phyloP scores from a whole-genome alignment of 2,888 invertebrate genomes.

The Drosophila putrida region DNA sequence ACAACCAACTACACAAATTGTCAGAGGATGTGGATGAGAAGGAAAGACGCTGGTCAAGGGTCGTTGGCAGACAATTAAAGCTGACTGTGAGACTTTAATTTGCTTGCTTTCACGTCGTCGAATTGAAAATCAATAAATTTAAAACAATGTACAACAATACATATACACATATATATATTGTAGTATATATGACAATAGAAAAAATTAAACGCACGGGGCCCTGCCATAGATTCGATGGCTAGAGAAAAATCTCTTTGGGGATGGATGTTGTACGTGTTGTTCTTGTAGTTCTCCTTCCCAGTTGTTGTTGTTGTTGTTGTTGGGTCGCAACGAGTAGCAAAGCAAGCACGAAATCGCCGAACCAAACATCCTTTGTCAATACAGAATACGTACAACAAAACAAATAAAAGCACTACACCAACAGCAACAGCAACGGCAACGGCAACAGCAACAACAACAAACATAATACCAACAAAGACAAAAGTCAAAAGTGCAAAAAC shows the following conservation, averaged over 20 bases:
- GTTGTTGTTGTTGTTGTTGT: constrained; percentile 31
- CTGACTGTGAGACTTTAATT: constrained; percentile 51
- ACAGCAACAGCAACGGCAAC: constrained; percentile 42
- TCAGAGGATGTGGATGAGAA: constrained; percentile 1
- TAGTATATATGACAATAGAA: constrained; percentile 47
- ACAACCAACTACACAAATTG: constrained; percentile 53
- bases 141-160: constrained; percentile 50
- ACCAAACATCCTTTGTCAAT: constrained; percentile 81
- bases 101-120: constrained; percentile 28
- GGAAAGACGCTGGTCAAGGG: background rate
- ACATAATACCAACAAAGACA: constrained; percentile 71
- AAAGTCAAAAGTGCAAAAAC: constrained; percentile 72
- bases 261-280: constrained; percentile 42
- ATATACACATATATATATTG: constrained; percentile 1
- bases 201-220: constrained; percentile 23
- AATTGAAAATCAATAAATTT: constrained; percentile 80
- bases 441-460: constrained; percentile 43
- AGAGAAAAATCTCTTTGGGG: constrained; percentile 64
- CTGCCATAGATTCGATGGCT: constrained; percentile 57
- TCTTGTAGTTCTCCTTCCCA: constrained; percentile 27
- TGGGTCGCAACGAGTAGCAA: constrained; percentile 54
- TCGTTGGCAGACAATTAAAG: constrained; percentile 62
- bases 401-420: constrained; percentile 59
- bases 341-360: constrained; percentile 75
- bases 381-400: constrained; percentile 77